Conservation (phyloP, 1,140 invertebrate species). For the Calliopsis andreniformis region DNA sequence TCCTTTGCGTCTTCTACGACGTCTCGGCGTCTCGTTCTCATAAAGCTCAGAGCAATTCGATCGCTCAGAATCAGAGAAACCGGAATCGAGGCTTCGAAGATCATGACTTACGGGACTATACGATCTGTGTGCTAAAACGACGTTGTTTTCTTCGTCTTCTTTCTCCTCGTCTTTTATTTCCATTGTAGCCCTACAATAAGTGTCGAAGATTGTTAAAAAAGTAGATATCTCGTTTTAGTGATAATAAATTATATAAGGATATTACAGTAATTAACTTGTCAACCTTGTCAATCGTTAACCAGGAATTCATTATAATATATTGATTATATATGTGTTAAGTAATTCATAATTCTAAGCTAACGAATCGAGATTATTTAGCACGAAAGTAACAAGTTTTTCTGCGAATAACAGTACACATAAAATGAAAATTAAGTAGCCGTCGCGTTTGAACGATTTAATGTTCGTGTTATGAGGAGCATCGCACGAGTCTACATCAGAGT, state of each 20-base stretch:
- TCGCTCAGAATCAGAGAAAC: conserved; percentile 81
- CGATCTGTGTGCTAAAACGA: conserved; percentile 49
- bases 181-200: conserved; percentile 22
- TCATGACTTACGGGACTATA: conserved; percentile 72
- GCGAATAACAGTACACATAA: not conserved
- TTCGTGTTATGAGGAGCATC: too few relatives aligned
- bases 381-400: too few relatives aligned
- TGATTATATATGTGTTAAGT: too few relatives aligned
- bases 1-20: conserved; percentile 42
- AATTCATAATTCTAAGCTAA: too few relatives aligned
- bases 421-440: not conserved
- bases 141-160: conserved; percentile 43
- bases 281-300: too few relatives aligned
- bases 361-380: too few relatives aligned
- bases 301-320: too few relatives aligned
- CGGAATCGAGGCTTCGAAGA: conserved; percentile 81
- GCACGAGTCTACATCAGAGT: not conserved
- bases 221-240: too few relatives aligned
- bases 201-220: not conserved
- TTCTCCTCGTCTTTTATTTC: conserved; percentile 29
- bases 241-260: too few relatives aligned
- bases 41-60: conserved; percentile 65
- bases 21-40: conserved; percentile 53
- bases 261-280: too few relatives aligned
- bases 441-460: too few relatives aligned